Percentiles rank a stretch among this genome's conserved stretches.
phyloP scores from a whole-genome alignment of 2,797 vertebrate species.

The Nasua narica region DNA sequence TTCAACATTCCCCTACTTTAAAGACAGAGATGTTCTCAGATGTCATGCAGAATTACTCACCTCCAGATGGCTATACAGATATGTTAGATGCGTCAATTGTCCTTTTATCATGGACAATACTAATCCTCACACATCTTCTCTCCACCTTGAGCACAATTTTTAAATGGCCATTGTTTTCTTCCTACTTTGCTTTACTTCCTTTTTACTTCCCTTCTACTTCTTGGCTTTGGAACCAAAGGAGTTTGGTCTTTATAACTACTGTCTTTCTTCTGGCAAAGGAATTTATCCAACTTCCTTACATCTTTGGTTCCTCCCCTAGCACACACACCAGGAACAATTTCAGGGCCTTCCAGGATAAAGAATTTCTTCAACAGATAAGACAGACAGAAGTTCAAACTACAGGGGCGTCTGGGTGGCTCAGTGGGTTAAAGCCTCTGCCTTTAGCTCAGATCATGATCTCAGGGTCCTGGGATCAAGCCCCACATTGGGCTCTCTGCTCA shows the following conservation, averaged over 20 bases:
- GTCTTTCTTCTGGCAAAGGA: constrained; percentile 16
- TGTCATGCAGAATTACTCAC: background rate
- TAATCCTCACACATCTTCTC: background rate
- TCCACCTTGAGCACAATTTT: background rate
- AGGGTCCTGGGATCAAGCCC: too few relatives aligned
- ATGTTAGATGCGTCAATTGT: background rate
- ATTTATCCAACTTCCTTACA: background rate
- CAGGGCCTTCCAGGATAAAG: background rate
- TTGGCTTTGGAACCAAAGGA: background rate
- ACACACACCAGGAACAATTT: background rate
- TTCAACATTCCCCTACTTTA: background rate
- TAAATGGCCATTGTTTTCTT: background rate
- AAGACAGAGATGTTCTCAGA: background rate
- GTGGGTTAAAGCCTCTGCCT: too few relatives aligned
- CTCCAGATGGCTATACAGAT: background rate
- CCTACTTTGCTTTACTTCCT: background rate
- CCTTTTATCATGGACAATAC: background rate
- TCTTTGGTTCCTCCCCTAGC: background rate
- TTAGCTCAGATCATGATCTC: too few relatives aligned
- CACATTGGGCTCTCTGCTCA: too few relatives aligned
- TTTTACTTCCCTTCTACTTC: constrained; percentile 18
- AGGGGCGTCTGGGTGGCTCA: too few relatives aligned
- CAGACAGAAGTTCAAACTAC: background rate
- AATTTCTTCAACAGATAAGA: background rate
- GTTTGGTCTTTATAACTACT: background rate